phyloP scores from a whole-genome alignment of 1,140 invertebrate species.

The Drosophila teissieri region DNA sequence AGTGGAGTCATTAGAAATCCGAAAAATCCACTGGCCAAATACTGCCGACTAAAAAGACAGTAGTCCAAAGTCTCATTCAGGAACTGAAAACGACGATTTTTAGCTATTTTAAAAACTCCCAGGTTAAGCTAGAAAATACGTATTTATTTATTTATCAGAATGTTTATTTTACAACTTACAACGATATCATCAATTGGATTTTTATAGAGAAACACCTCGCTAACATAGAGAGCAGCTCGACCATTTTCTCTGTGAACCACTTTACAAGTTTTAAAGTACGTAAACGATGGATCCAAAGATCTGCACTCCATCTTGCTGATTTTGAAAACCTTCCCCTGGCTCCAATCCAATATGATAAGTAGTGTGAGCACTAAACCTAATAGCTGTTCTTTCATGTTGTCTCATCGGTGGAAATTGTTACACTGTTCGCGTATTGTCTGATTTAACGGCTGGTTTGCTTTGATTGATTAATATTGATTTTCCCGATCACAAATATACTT shows the following conservation, averaged over 20 bases:
- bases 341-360: background rate
- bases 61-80: constrained; percentile 59
- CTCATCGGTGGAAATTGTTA: background rate
- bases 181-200: constrained; percentile 40
- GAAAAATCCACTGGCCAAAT: constrained; percentile 13
- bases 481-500: background rate
- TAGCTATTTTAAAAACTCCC: constrained; percentile 9
- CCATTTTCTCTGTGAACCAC: constrained; percentile 20
- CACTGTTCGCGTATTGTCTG: constrained; percentile 1
- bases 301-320: constrained; percentile 43
- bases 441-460: constrained; percentile 13
- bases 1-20: constrained; percentile 21
- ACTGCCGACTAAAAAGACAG: constrained; percentile 15
- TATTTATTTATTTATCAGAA: background rate
- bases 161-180: constrained; percentile 28
- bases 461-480: constrained; percentile 1
- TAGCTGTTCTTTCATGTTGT: constrained; percentile 28
- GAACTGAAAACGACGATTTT: constrained; percentile 23
- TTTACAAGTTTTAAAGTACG: constrained; percentile 39
- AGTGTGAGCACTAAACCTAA: background rate
- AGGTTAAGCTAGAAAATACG: constrained; percentile 23
- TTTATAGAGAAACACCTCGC: constrained; percentile 23
- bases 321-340: constrained; percentile 20
- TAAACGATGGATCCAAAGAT: constrained; percentile 25
- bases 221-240: constrained; percentile 26